Evolutionary conservation across 2,797 vertebrate species (phyloP), one percentile per base, ranked within the genome.

Genomic region (Leptodactylus fallax): DNA sequence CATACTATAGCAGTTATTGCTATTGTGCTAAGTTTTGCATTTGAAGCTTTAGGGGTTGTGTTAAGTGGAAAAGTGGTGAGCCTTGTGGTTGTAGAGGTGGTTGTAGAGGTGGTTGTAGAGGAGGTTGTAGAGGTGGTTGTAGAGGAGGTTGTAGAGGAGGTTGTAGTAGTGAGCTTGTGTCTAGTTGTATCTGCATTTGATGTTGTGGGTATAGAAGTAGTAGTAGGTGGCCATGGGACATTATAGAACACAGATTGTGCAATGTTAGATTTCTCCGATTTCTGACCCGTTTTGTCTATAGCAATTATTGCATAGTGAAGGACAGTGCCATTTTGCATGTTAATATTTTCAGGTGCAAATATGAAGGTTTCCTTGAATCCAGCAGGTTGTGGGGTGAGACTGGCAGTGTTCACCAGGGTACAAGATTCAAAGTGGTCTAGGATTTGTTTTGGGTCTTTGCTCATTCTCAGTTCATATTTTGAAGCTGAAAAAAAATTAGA

Each of bases 401-500:
- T 65, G 3, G 90, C 91, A 8, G 86, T 79, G 86, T 94, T 92
- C 82, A 95, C 72, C 71, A 87, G 81, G 63, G 89, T 79, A 27
- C 91, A 78, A 13, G 56, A 89, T 76, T 77, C 87, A 90, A 95
- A 96, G 76, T 94, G 91, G 45, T 90, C 87, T 88, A 79, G 90
- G 83, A 95, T 84, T 23, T 81, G 78, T 61, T 85, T 82, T 8
- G 92, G 90, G 85, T 81, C 92, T 81, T 87, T 81, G 83, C 92
- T 93, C 90, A 92, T 92, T 91, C 92, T 93, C 86, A 95, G 92
- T 90, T 95, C 93, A 82, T 95, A 95, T 87, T 87, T 91, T 87
- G 90, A 67, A 58, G 93, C 93, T 95, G 71, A 83, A 93, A 90
- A 72, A 58, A 83, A 90, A 27, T 60, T 63, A 81, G 45, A 81